Percentiles rank a stretch among this genome's conserved stretches.
These are phyloP conservation scores for Anthopleura sola DNA, from an alignment of 64 coral and sea anemone species.

Conservation along the genomic window DNA sequence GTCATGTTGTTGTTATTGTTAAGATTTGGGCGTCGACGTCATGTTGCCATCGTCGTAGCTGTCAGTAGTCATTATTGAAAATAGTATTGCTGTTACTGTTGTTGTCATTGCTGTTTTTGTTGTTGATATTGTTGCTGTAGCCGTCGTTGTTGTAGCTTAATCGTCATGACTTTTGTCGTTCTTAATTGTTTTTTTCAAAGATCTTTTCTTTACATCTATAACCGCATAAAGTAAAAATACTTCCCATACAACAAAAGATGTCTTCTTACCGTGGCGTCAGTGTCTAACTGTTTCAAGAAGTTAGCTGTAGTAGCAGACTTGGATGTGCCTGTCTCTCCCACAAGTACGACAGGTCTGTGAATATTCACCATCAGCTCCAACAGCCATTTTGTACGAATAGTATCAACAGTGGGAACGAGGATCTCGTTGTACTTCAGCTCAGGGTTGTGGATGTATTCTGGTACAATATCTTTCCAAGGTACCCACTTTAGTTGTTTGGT, in stretches of 20 bases:
- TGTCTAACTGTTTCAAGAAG: conserved; percentile 77
- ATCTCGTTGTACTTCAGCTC: conserved; percentile 95
- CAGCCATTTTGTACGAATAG: conserved; percentile 96
- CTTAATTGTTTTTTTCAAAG: neutral
- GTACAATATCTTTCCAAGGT: conserved; percentile 90
- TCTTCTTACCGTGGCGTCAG: conserved; percentile 71
- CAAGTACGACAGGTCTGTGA: conserved; percentile 77
- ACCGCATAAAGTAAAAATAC: neutral
- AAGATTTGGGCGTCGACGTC: neutral
- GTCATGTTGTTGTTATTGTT: too few relatives aligned
- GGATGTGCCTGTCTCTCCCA: conserved; percentile 94
- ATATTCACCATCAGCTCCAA: conserved; percentile 90
- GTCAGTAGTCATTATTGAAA: too few relatives aligned
- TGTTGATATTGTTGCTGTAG: neutral
- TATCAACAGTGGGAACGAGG: conserved; percentile 95
- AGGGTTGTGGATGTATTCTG: conserved; percentile 92
- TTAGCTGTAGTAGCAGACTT: conserved; percentile 94
- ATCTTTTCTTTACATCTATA: neutral
- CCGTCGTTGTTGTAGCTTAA: neutral
- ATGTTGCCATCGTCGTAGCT: neutral
- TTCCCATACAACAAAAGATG: neutral
- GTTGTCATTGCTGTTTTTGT: neutral
- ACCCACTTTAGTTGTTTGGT: conserved; percentile 83
- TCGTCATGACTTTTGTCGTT: neutral
- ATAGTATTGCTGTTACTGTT: neutral